Evolutionary conservation across 2,113 vertebrate genomes (phyloP).

Genomic region (Scytalopus superciliaris): DNA sequence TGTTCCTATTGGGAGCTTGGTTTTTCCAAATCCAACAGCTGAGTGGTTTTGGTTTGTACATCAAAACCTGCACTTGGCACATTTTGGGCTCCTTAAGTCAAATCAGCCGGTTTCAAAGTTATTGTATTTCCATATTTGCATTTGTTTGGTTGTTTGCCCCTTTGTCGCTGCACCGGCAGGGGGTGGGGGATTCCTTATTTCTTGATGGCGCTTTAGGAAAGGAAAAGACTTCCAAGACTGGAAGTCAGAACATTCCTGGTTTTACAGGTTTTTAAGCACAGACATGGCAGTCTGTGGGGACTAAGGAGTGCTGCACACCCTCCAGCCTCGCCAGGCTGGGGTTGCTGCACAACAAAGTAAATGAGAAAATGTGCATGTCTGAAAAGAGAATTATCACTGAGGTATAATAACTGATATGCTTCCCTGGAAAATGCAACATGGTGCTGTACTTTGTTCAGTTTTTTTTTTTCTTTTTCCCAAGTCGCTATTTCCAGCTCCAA

Average conservation of each 20-base stretch:
- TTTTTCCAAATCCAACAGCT: background rate
- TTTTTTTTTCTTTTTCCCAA: background rate
- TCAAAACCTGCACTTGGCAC: background rate
- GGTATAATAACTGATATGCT: background rate
- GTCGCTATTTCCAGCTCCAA: background rate
- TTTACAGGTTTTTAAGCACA: background rate
- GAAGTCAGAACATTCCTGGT: background rate
- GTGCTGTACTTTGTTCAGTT: background rate
- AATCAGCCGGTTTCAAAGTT: background rate
- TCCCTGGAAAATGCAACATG: conserved; percentile 4
- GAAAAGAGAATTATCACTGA: background rate
- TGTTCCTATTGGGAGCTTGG: background rate
- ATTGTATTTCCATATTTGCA: background rate
- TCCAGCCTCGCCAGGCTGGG: background rate
- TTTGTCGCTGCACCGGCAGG: background rate
- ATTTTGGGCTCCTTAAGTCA: background rate
- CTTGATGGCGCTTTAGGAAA: background rate
- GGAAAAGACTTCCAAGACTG: background rate
- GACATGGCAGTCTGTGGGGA: background rate
- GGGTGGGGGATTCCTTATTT: background rate
- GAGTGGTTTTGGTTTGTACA: background rate
- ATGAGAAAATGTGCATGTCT: background rate
- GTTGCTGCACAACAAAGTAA: background rate
- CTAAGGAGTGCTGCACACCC: background rate
- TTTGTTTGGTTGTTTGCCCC: background rate